These are phyloP conservation scores for Chiroxiphia lanceolata DNA, from an alignment of 2,797 vertebrate genomes.

Conservation along the genomic window DNA sequence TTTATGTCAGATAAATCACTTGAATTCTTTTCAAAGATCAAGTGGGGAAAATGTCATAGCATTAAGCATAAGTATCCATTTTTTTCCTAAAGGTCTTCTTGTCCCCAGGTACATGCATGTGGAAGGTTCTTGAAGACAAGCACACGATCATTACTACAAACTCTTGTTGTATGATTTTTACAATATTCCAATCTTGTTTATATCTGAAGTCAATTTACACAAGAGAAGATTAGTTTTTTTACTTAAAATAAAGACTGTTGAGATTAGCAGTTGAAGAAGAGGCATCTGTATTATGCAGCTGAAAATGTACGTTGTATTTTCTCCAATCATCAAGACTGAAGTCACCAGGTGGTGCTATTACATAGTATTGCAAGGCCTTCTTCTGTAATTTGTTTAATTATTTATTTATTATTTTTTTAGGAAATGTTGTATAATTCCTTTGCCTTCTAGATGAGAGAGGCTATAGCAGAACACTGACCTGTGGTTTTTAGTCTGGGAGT, in stretches of 20 bases:
- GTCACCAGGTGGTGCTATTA: slow-evolving; percentile 64
- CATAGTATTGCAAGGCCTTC: neutral
- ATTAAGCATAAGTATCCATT: slow-evolving; percentile 38
- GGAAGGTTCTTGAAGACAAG: neutral
- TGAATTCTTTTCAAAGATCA: slow-evolving; percentile 48
- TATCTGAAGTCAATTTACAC: neutral
- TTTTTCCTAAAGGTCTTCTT: slow-evolving; percentile 49
- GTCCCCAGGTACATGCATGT: neutral
- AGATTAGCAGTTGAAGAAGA: neutral
- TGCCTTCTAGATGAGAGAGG: neutral
- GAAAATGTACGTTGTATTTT: neutral
- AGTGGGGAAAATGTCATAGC: slow-evolving; percentile 53
- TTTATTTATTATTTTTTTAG: neutral
- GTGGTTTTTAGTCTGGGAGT: neutral
- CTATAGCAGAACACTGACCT: neutral
- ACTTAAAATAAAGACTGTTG: neutral
- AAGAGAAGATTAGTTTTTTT: neutral
- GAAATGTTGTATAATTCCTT: neutral
- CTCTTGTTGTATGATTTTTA: neutral
- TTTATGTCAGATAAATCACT: slow-evolving; percentile 62
- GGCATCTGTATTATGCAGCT: neutral
- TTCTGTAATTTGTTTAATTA: neutral
- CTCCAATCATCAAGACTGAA: neutral
- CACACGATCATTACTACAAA: neutral
- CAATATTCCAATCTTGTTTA: neutral